These are phyloP conservation scores for Parnassius mnemosyne DNA, from an alignment of 2,888 invertebrate genomes.

Conservation along the genomic window DNA sequence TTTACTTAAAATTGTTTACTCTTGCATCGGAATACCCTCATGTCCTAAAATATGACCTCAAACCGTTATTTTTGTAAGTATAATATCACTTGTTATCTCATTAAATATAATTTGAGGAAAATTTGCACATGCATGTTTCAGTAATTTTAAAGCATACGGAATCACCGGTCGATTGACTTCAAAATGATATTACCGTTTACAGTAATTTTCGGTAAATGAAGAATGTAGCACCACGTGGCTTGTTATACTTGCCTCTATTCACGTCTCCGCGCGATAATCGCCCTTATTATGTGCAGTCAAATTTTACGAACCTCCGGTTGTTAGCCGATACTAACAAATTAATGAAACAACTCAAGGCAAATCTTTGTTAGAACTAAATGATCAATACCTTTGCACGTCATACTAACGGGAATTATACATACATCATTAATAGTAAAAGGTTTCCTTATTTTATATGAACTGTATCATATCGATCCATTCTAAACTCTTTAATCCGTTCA, in stretches of 20 bases:
- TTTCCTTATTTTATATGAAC: not conserved
- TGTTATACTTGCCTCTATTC: constrained; percentile 57
- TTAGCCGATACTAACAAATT: constrained; percentile 65
- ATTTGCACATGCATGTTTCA: constrained; percentile 63
- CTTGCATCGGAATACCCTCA: not conserved
- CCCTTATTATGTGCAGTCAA: constrained; percentile 77
- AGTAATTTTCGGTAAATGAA: constrained; percentile 74
- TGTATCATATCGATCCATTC: constrained; percentile 3
- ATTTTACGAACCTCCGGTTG: constrained; percentile 76
- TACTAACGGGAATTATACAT: constrained; percentile 36
- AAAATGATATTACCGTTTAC: constrained; percentile 66
- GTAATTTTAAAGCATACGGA: constrained; percentile 55
- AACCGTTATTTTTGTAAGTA: constrained; percentile 49
- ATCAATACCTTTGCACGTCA: constrained; percentile 62
- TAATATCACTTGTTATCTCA: constrained; percentile 62
- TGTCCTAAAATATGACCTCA: constrained; percentile 45
- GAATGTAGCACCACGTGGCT: constrained; percentile 57
- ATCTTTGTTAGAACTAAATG: constrained; percentile 50
- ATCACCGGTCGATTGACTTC: constrained; percentile 49
- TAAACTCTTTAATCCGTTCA: constrained; percentile 23
- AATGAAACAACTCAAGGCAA: constrained; percentile 22
- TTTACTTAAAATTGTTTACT: not conserved
- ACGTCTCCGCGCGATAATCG: constrained; percentile 64
- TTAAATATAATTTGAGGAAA: constrained; percentile 67
- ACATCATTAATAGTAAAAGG: not conserved